Evolutionary conservation across 2,888 invertebrate genomes (phyloP), one percentile per base, ranked within the genome.

Genomic region (Heteromurus nitidus): DNA sequence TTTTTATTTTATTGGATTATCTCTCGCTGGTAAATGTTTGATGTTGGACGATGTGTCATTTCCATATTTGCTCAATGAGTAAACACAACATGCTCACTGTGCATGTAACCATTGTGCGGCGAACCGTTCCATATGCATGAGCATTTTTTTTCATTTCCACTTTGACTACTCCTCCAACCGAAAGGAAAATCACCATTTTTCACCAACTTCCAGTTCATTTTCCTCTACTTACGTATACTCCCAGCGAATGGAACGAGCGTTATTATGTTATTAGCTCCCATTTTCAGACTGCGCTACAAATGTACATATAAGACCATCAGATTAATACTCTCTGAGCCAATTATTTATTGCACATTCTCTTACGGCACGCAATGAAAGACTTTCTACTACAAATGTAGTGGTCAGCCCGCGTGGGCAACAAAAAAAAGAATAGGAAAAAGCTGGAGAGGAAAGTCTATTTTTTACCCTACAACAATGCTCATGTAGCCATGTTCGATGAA

Each of bases 341-440:
- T 76, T 69, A 76, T 76, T 76, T 76, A 76, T 76, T 76, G 69
- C 69, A 69, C 76, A 76, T 60, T 60, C 44, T 69, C 24, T 11
- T 11, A 44, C 16, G 44, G 47, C 76, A 76, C 76, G 76, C 76
- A 64, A 76, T n/a, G 24, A 5, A 22, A 20, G 22, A 24, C 24
- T 24, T 22, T 11, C n/a, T 50, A 13, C n/a, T 50, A 5, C 18
- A 18, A 5, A 50, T 50, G 22, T 9, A 24, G 20, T 22, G 24
- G 7, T 22, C 55, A 22, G 7, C 18, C 47, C n/a, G 3, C n/a
- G n/a, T n/a, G n/a, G n/a, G n/a, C n/a, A n/a, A n/a, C n/a, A n/a
- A n/a, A n/a, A n/a, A n/a, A n/a, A n/a, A n/a, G n/a, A n/a, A n/a
- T n/a, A n/a, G n/a, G n/a, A n/a, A n/a, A n/a, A n/a, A n/a, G 24